Conservation (phyloP, 2,888 invertebrate species). For the Lymantria monacha region DNA sequence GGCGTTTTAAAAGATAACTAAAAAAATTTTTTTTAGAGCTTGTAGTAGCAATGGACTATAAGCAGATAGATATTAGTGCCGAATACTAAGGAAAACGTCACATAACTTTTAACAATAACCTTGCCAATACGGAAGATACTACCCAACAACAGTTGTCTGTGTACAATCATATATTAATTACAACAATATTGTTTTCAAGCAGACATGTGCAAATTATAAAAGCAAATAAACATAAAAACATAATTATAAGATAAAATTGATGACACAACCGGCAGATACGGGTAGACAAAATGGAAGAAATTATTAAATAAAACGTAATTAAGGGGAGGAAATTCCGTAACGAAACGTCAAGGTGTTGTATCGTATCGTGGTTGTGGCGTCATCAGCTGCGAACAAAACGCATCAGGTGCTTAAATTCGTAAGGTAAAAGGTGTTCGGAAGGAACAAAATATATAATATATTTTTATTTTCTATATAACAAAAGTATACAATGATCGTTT, state of each 20-base stretch:
- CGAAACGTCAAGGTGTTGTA: slow-evolving; percentile 68
- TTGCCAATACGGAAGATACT: no score
- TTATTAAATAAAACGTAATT: slow-evolving; percentile 55
- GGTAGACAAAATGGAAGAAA: slow-evolving; percentile 36
- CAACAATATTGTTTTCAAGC: no score
- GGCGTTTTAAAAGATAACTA: no score
- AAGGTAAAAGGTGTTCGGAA: slow-evolving; percentile 64
- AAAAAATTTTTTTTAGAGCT: no score
- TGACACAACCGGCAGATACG: slow-evolving; percentile 37
- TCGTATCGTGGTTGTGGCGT: slow-evolving; percentile 43
- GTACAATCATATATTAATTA: no score
- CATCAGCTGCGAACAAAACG: slow-evolving; percentile 50
- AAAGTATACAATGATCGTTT: slow-evolving; percentile 51
- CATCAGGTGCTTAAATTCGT: slow-evolving; percentile 72
- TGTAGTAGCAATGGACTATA: no score
- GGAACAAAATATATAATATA: slow-evolving; percentile 42
- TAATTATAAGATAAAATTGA: slow-evolving; percentile 27
- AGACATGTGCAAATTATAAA: no score
- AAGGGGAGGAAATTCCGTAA: slow-evolving; percentile 67
- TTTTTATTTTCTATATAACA: slow-evolving; percentile 47
- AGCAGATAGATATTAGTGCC: no score
- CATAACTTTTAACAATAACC: no score
- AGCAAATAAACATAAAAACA: no score
- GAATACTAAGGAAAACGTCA: no score
- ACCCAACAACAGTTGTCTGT: no score